Evolutionary conservation across 2,797 vertebrate species (phyloP).

Genomic region (Phrynocephalus guinanensis): DNA sequence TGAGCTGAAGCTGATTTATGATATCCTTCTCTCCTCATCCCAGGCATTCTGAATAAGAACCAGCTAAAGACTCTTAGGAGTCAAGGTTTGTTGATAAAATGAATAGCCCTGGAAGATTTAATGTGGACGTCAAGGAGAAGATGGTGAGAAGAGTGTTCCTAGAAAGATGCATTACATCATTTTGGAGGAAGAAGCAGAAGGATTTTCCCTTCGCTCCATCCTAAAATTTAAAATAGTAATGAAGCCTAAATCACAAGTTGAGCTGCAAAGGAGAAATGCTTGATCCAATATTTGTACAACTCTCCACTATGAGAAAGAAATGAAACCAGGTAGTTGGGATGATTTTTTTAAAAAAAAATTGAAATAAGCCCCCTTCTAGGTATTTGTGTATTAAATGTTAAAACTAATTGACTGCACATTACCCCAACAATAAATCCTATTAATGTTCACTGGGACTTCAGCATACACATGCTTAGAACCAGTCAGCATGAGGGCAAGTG

Average conservation of each 20-base stretch:
- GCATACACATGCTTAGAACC: neutral
- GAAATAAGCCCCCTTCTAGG: neutral
- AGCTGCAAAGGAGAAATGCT: neutral
- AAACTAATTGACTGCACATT: neutral
- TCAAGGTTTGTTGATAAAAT: conserved; percentile 12
- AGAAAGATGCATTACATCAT: neutral
- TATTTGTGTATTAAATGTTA: neutral
- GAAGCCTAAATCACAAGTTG: neutral
- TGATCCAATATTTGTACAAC: accelerated
- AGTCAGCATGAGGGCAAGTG: neutral
- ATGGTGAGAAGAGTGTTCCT: neutral
- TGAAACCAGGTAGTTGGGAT: neutral
- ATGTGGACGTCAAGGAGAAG: neutral
- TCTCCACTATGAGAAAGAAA: neutral
- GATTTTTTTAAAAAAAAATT: neutral
- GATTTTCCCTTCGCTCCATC: neutral
- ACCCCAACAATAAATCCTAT: neutral
- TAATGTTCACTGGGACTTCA: neutral
- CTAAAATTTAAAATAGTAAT: neutral
- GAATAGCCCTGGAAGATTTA: neutral
- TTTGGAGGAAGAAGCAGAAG: neutral
- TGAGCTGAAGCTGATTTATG: conserved; percentile 51
- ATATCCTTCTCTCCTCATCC: conserved; percentile 55
- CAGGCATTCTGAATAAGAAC: conserved; percentile 50
- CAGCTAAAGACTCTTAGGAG: conserved; percentile 17